These are phyloP conservation scores for Eulemur rufifrons DNA, from an alignment of 2,113 vertebrate genomes.

Conservation along the genomic window DNA sequence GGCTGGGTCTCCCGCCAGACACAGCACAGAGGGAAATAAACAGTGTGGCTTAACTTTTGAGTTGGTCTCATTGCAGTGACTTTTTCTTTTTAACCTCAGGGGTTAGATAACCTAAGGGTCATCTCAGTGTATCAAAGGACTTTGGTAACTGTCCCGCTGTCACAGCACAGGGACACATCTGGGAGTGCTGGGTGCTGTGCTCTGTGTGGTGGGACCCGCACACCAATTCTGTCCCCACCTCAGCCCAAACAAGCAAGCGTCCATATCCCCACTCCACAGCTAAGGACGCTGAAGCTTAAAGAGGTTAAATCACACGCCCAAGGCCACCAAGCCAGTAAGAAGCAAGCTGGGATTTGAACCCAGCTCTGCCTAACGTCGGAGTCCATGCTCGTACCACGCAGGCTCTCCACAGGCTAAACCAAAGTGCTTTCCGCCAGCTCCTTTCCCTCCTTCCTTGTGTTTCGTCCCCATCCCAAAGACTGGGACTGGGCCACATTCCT, in stretches of 20 bases:
- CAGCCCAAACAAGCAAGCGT: neutral
- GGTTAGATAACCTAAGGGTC: neutral
- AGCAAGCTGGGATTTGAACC: neutral
- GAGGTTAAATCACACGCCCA: neutral
- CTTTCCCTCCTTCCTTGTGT: neutral
- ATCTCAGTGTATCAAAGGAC: neutral
- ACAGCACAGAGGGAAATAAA: conserved; percentile 47
- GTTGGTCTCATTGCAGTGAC: neutral
- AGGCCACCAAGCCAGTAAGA: neutral
- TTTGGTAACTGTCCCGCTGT: neutral
- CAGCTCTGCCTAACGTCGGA: neutral
- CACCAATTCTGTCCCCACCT: neutral
- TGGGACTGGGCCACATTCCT: neutral
- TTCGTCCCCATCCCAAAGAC: neutral
- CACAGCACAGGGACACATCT: neutral
- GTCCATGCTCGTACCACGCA: neutral
- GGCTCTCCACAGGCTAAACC: neutral
- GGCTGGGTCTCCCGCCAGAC: neutral
- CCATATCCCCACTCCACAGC: neutral
- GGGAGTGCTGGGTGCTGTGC: neutral
- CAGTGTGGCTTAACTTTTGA: neutral
- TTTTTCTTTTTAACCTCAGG: neutral
- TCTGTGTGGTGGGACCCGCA: neutral
- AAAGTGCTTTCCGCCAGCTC: neutral
- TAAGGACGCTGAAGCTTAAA: neutral